Conservation (phyloP, 2,888 invertebrate genomes). For the Dynastes hyllus region DNA sequence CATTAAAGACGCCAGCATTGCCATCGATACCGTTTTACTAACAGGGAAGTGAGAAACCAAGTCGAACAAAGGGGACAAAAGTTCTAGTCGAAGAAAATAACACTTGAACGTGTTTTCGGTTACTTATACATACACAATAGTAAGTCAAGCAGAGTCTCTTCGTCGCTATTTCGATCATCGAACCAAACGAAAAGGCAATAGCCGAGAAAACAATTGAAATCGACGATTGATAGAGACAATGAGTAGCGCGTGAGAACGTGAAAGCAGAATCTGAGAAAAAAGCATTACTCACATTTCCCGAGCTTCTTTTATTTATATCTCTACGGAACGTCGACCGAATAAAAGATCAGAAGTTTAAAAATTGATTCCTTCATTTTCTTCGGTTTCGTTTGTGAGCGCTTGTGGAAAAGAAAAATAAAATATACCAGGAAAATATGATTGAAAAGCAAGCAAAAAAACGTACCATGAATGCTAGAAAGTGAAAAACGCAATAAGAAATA, state of each 20-base stretch:
- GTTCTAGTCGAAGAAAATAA: too few relatives aligned
- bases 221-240: slow-evolving; percentile 19
- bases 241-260: background rate
- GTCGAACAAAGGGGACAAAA: too few relatives aligned
- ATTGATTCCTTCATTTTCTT: slow-evolving; percentile 6
- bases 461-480: background rate
- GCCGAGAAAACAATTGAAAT: slow-evolving; percentile 34
- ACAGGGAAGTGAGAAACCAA: too few relatives aligned
- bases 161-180: slow-evolving; percentile 1
- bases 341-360: slow-evolving; percentile 34
- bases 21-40: too few relatives aligned
- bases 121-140: too few relatives aligned
- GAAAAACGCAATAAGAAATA: background rate
- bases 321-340: slow-evolving; percentile 5
- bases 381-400: background rate
- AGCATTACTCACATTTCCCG: slow-evolving; percentile 1
- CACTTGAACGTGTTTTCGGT: too few relatives aligned
- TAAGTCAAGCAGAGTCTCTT: background rate
- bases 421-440: background rate
- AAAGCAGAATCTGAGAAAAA: background rate
- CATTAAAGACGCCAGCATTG: too few relatives aligned
- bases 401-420: background rate
- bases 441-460: background rate
- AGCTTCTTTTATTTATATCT: background rate
- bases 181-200: slow-evolving; percentile 14